Conservation (phyloP, 1,140 invertebrate species). For the Orchesella cincta region DNA sequence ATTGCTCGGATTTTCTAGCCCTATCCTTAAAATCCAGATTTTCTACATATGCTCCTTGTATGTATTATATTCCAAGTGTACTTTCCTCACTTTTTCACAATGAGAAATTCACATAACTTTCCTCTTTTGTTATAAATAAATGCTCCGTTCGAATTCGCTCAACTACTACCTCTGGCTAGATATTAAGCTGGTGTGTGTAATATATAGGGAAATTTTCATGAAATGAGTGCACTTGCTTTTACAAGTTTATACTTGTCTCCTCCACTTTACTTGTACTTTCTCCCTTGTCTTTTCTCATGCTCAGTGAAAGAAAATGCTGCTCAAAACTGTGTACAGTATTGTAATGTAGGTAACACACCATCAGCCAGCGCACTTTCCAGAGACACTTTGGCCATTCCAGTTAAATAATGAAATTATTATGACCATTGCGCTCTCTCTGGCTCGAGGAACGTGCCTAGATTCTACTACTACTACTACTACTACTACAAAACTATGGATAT, state of each 20-base stretch:
- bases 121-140: slow-evolving; percentile 25
- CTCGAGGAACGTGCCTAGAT: no score
- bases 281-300: slow-evolving; percentile 15
- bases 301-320: not conserved
- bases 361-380: not conserved
- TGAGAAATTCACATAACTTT: slow-evolving; percentile 1
- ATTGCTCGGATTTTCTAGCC: slow-evolving; percentile 30
- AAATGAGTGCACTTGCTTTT: not conserved
- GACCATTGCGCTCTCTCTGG: slow-evolving; percentile 5
- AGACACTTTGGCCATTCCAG: not conserved
- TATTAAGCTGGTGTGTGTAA: not conserved
- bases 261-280: not conserved
- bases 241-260: slow-evolving; percentile 23
- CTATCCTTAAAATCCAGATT: slow-evolving; percentile 18
- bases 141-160: not conserved
- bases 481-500: no score
- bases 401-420: slow-evolving; percentile 28
- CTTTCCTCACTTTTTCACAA: not conserved
- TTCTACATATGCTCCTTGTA: slow-evolving; percentile 6
- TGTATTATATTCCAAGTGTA: not conserved
- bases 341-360: not conserved
- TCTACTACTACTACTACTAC: no score
- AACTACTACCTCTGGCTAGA: not conserved
- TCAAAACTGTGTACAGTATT: not conserved
- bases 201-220: slow-evolving; percentile 13